Evolutionary conservation across 2,113 vertebrate genomes (phyloP).

Genomic region (Plecturocebus donacophilus): DNA sequence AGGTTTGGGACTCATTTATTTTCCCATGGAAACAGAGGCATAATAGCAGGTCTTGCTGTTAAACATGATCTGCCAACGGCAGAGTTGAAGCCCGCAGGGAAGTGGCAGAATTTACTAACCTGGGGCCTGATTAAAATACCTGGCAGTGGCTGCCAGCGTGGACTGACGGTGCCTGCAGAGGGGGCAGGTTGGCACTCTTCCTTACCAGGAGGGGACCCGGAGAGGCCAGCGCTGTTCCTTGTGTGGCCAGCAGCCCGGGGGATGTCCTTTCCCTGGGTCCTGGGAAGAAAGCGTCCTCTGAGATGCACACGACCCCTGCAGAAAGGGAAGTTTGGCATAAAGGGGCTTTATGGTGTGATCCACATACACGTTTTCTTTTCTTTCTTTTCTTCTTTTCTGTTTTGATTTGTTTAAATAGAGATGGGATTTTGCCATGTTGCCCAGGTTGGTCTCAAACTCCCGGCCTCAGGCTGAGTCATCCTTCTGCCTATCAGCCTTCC

Average conservation of each 20-base stretch:
- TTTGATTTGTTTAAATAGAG: no score
- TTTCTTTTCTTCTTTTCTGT: no score
- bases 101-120: neutral
- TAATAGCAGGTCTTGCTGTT: no score
- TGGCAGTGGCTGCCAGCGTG: rapidly evolving
- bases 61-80: rapidly evolving
- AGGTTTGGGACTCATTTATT: neutral
- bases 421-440: no score
- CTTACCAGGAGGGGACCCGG: rapidly evolving
- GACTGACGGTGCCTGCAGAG: rapidly evolving
- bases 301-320: neutral
- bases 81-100: no score
- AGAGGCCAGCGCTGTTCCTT: neutral
- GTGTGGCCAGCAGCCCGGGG: neutral
- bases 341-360: no score
- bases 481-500: no score
- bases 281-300: neutral
- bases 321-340: rapidly evolving
- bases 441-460: no score
- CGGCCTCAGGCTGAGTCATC: no score
- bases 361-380: rapidly evolving
- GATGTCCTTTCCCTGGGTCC: no score
- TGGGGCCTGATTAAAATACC: neutral
- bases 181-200: rapidly evolving
- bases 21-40: neutral